These are phyloP conservation scores for Coccyzus lansbergi DNA, from an alignment of 2,797 vertebrate species.

Conservation along the genomic window DNA sequence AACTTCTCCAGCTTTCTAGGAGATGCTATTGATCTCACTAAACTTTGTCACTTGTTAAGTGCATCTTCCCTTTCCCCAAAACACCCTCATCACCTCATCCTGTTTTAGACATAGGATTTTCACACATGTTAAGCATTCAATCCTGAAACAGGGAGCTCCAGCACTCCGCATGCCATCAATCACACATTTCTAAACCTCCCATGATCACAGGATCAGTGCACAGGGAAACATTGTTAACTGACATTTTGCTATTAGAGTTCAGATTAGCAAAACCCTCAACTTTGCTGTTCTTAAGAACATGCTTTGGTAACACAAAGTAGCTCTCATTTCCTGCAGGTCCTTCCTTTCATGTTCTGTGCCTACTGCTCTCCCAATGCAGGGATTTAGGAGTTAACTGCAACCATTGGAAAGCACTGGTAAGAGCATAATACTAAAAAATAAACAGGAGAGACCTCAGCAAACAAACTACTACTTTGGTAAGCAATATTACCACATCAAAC, in stretches of 20 bases:
- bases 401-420: neutral
- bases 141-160: neutral
- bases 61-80: neutral
- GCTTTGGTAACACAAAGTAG: neutral
- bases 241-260: neutral
- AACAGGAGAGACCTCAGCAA: neutral
- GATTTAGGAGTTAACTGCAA: neutral
- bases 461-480: neutral
- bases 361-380: neutral
- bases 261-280: neutral
- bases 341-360: neutral
- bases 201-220: neutral
- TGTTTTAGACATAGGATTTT: neutral
- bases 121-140: neutral
- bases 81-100: accelerated
- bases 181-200: neutral
- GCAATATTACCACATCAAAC: neutral
- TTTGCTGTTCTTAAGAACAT: neutral
- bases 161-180: neutral
- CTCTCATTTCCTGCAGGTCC: neutral
- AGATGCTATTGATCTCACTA: neutral
- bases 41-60: neutral
- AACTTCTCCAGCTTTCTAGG: neutral
- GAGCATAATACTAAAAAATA: neutral
- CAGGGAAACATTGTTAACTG: accelerated